phyloP scores from a whole-genome alignment of 2,888 invertebrate species.

The Hesperia comma region DNA sequence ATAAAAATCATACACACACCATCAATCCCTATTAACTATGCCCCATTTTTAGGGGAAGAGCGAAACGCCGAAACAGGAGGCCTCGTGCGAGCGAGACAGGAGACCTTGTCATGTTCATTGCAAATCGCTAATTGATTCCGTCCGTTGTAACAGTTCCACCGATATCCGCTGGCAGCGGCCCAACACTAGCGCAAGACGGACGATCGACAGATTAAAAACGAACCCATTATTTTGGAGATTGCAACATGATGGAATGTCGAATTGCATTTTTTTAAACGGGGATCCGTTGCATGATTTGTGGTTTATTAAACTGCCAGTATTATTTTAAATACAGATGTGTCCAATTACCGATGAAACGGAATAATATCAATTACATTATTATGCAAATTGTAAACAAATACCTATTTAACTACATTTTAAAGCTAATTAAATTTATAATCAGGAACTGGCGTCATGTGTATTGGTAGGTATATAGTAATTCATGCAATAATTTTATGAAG shows the following conservation, averaged over 20 bases:
- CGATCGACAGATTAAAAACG: conserved; percentile 69
- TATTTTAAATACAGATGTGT: too few relatives aligned
- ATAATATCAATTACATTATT: too few relatives aligned
- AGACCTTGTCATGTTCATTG: conserved; percentile 20
- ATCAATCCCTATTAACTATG: conserved; percentile 2
- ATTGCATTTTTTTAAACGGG: conserved; percentile 69
- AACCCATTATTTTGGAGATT: conserved; percentile 78
- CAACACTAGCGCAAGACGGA: conserved; percentile 49
- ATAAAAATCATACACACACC: too few relatives aligned
- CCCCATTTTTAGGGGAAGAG: conserved; percentile 15
- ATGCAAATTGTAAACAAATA: too few relatives aligned
- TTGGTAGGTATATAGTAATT: too few relatives aligned
- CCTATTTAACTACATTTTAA: too few relatives aligned
- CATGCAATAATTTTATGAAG: too few relatives aligned
- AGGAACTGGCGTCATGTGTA: too few relatives aligned
- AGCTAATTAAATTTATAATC: too few relatives aligned
- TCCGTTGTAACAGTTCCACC: conserved; percentile 48
- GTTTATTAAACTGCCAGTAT: too few relatives aligned
- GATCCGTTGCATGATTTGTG: conserved; percentile 46
- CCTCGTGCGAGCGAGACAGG: too few relatives aligned
- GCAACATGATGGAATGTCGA: conserved; percentile 72
- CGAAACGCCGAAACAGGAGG: conserved; percentile 3
- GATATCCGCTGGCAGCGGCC: conserved; percentile 48
- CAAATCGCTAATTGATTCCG: conserved; percentile 52
- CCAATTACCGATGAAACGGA: too few relatives aligned